phyloP scores from a whole-genome alignment of 2,113 vertebrate species.

The Cairina moschata region DNA sequence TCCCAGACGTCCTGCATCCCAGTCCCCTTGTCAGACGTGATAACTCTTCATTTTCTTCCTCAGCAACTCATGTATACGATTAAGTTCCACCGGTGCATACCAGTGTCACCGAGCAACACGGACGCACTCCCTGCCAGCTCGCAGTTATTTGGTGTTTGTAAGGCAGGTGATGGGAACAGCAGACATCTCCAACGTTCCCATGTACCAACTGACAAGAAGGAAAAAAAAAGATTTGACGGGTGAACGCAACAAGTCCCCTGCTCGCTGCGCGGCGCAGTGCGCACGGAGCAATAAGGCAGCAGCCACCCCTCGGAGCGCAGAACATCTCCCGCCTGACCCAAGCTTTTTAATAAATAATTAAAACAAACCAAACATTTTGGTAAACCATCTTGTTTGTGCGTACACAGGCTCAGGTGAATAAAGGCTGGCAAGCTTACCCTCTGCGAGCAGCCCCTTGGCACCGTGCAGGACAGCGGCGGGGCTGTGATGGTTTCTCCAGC shows the following conservation, averaged over 20 bases:
- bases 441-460: rapidly evolving
- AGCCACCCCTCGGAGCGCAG: neutral
- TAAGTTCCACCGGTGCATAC: rapidly evolving
- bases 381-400: neutral
- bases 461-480: neutral
- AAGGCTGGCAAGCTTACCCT: neutral
- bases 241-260: neutral
- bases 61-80: rapidly evolving
- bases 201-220: neutral
- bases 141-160: rapidly evolving
- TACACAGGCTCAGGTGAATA: rapidly evolving
- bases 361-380: neutral
- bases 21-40: neutral
- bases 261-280: neutral
- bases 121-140: neutral
- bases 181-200: neutral
- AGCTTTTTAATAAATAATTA: neutral
- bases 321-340: rapidly evolving
- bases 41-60: neutral
- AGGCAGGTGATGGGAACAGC: neutral
- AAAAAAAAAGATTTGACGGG: neutral
- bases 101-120: neutral
- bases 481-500: neutral
- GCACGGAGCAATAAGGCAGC: rapidly evolving
- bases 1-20: neutral